Evolutionary conservation across 1,140 invertebrate species (phyloP).

Genomic region (Camponotus pennsylvanicus): DNA sequence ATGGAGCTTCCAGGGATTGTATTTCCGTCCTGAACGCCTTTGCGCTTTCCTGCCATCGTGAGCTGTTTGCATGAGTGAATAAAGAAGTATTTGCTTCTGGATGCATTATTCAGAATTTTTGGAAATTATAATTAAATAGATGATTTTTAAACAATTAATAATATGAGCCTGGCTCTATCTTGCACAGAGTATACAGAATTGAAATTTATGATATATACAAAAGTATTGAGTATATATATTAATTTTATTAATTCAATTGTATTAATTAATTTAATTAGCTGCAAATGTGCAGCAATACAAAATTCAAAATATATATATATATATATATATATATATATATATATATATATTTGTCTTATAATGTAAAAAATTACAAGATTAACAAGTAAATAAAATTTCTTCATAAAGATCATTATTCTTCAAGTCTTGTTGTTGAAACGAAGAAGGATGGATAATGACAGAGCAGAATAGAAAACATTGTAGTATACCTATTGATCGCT

Average conservation of each 20-base stretch:
- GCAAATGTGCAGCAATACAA: too few species aligned
- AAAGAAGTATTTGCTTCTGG: slow-evolving; percentile 23
- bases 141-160: slow-evolving; percentile 7
- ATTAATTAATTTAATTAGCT: too few species aligned
- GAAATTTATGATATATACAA: too few species aligned
- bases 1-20: slow-evolving; percentile 73
- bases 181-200: too few species aligned
- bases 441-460: neutral
- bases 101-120: slow-evolving; percentile 10
- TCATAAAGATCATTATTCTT: neutral
- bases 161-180: neutral
- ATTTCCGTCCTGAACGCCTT: slow-evolving; percentile 69
- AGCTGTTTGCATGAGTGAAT: slow-evolving; percentile 44
- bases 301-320: too few species aligned
- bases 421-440: neutral
- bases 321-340: too few species aligned
- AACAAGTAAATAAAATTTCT: neutral
- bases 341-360: neutral
- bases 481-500: neutral
- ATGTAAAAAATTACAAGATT: neutral
- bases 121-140: neutral
- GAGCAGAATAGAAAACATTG: neutral
- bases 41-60: slow-evolving; percentile 42
- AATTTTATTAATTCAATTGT: too few species aligned
- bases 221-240: too few species aligned